Conservation (phyloP, 2,888 invertebrate species). For the Zygogramma bicolorata region DNA sequence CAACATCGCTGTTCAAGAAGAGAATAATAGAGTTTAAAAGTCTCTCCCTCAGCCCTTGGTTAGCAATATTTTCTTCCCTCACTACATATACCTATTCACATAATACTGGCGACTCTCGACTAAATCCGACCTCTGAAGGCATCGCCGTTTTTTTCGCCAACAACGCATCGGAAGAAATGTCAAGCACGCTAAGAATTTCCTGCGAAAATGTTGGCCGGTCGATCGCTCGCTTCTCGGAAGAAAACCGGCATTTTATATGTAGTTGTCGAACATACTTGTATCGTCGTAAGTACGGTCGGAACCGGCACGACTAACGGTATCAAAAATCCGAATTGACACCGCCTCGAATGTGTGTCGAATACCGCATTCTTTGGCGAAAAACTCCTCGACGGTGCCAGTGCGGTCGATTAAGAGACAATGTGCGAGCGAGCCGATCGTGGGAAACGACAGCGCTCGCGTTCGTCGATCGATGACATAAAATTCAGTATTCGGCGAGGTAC, state of each 20-base stretch:
- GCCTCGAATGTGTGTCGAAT: conserved; percentile 18
- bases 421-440: background rate
- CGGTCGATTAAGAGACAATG: background rate
- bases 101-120: too few relatives aligned
- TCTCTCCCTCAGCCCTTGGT: too few relatives aligned
- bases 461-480: background rate
- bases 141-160: too few relatives aligned
- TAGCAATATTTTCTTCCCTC: too few relatives aligned
- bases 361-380: conserved; percentile 8
- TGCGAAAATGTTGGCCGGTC: background rate
- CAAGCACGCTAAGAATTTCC: background rate
- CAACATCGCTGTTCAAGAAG: too few relatives aligned
- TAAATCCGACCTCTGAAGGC: too few relatives aligned
- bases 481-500: background rate
- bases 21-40: too few relatives aligned
- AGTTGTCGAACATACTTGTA: background rate
- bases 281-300: conserved; percentile 6
- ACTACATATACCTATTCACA: too few relatives aligned
- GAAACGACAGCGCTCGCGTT: background rate
- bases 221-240: too few relatives aligned
- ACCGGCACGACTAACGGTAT: conserved; percentile 36
- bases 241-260: background rate
- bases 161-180: background rate
- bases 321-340: conserved; percentile 28
- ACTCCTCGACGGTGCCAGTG: background rate